Percentiles rank a stretch among this genome's conserved stretches.
phyloP scores from a whole-genome alignment of 1,140 invertebrate species.

The Apis cerana region DNA sequence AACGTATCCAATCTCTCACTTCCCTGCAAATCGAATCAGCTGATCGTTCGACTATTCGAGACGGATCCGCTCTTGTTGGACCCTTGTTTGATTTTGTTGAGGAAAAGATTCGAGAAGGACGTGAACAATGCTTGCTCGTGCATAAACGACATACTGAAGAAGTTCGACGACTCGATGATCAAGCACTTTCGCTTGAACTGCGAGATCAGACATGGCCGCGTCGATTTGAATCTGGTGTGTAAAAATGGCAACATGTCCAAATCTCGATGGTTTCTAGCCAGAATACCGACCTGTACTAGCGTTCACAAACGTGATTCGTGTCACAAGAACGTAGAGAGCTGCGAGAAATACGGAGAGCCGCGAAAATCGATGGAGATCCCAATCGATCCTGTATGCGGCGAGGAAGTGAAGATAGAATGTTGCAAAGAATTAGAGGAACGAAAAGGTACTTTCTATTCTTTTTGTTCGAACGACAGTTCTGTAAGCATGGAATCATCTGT shows the following conservation, averaged over 20 bases:
- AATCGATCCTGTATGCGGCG: neutral
- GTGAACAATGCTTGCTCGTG: constrained; percentile 58
- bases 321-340: neutral
- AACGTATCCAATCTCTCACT: constrained; percentile 40
- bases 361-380: neutral
- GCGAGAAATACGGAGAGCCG: neutral
- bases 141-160: constrained; percentile 55
- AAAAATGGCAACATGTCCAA: neutral
- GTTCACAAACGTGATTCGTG: neutral
- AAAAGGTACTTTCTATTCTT: neutral
- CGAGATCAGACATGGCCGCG: constrained; percentile 54
- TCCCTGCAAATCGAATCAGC: constrained; percentile 58
- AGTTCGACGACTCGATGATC: constrained; percentile 23
- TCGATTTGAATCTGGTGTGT: constrained; percentile 57
- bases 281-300: constrained; percentile 52
- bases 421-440: neutral
- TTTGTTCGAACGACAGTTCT: neutral
- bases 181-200: constrained; percentile 51
- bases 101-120: constrained; percentile 49
- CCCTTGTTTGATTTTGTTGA: constrained; percentile 45
- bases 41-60: constrained; percentile 55
- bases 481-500: fast-evolving
- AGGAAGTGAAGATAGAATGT: neutral
- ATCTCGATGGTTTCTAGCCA: constrained; percentile 42
- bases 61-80: constrained; percentile 46